These are phyloP conservation scores for Orthosia cruda DNA, from an alignment of 2,888 invertebrate species.

Conservation along the genomic window DNA sequence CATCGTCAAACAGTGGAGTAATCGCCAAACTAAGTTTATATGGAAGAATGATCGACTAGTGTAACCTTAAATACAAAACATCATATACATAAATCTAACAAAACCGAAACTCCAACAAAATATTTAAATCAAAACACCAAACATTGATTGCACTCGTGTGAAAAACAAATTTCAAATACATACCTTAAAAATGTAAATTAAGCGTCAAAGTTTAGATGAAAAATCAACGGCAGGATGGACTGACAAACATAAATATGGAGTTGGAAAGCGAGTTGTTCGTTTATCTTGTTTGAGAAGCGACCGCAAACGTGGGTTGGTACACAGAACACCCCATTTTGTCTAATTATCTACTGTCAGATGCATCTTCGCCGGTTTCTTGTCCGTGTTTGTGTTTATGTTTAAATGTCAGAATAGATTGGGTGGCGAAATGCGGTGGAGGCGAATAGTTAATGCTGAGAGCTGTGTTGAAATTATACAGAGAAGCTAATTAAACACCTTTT, in stretches of 20 bases:
- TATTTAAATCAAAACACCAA: slow-evolving; percentile 36
- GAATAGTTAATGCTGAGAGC: neutral
- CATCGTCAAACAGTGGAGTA: too few relatives aligned
- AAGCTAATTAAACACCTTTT: neutral
- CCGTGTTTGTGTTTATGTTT: slow-evolving; percentile 33
- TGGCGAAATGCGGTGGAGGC: neutral
- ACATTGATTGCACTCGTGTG: slow-evolving; percentile 51
- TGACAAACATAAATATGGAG: slow-evolving; percentile 57
- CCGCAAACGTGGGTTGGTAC: slow-evolving; percentile 56
- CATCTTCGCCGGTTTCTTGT: slow-evolving; percentile 50
- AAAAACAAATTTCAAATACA: slow-evolving; percentile 54
- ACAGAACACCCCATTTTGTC: slow-evolving; percentile 37
- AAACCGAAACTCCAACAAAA: slow-evolving; percentile 22
- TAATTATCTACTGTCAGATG: slow-evolving; percentile 62
- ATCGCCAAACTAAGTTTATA: too few relatives aligned
- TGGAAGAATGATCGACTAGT: too few relatives aligned
- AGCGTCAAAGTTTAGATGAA: slow-evolving; percentile 69
- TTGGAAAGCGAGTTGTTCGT: slow-evolving; percentile 13
- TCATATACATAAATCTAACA: neutral
- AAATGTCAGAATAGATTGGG: slow-evolving; percentile 27
- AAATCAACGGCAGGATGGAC: slow-evolving; percentile 57
- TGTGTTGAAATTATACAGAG: neutral
- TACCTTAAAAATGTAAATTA: slow-evolving; percentile 68
- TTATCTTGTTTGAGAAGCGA: slow-evolving; percentile 2
- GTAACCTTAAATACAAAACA: neutral